A percentile compares a stretch with the other conserved stretches of the same genome.
These are phyloP conservation scores for Amblyjoppa proteus DNA, from an alignment of 2,888 invertebrate species.

Conservation along the genomic window DNA sequence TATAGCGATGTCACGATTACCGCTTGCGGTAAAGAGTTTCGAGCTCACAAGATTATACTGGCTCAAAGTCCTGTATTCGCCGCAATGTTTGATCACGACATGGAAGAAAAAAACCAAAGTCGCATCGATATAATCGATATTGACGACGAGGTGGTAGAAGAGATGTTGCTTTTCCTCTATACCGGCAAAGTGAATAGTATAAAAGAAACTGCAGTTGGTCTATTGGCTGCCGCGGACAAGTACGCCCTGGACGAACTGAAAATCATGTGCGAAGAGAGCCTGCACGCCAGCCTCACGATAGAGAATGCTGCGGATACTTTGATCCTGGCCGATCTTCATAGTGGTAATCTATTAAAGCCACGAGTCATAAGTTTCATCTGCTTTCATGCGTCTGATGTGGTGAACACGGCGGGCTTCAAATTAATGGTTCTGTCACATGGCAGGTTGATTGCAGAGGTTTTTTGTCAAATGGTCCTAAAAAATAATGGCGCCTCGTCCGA, in stretches of 20 bases:
- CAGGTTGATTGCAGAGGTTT: too few relatives aligned
- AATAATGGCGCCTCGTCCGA: too few relatives aligned
- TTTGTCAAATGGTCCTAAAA: too few relatives aligned
- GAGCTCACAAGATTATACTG: constrained; percentile 99
- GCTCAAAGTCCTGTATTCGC: constrained; percentile 99
- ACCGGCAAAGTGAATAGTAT: constrained; percentile 93
- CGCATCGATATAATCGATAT: constrained; percentile 98
- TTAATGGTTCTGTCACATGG: too few relatives aligned
- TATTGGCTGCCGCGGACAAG: constrained; percentile 98
- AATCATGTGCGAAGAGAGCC: constrained; percentile 99
- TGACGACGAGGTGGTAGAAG: constrained; percentile 98
- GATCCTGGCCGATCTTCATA: constrained; percentile 98
- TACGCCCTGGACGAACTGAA: constrained; percentile 88
- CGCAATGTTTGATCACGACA: constrained; percentile 99
- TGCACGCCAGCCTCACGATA: constrained; percentile 95
- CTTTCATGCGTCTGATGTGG: too few relatives aligned
- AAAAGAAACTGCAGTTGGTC: constrained; percentile 86
- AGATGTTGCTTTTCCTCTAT: constrained; percentile 99
- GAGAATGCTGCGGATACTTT: constrained; percentile 98
- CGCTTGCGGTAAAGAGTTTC: constrained; percentile 95
- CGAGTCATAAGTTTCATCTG: too few relatives aligned
- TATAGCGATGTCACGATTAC: constrained; percentile 99
- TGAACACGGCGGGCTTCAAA: too few relatives aligned
- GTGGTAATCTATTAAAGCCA: constrained; percentile 79
- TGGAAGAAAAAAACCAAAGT: constrained; percentile 98